Conservation (phyloP, 92 coral and sea anemone species). For the Actinernus sp. region DNA sequence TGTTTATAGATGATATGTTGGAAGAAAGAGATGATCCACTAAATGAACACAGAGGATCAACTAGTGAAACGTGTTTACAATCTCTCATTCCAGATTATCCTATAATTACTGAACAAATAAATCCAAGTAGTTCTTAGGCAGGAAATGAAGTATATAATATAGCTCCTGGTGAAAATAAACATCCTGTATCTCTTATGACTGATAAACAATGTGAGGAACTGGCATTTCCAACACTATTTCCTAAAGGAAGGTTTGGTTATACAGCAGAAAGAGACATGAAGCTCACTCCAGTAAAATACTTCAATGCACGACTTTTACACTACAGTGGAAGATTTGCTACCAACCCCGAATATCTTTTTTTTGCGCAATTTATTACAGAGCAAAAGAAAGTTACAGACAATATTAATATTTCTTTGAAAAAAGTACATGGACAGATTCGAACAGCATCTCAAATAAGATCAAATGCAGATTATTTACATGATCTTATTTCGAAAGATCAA, state of each 20-base stretch:
- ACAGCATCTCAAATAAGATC: conserved; percentile 62
- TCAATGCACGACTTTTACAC: conserved; percentile 52
- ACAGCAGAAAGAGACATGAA: conserved; percentile 27
- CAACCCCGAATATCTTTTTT: conserved; percentile 62
- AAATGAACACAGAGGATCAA: conserved; percentile 59
- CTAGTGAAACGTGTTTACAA: conserved; percentile 65
- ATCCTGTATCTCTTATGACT: conserved; percentile 55
- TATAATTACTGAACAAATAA: conserved; percentile 16
- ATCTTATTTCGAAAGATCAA: conserved; percentile 40
- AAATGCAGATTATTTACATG: conserved; percentile 33
- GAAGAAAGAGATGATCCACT: conserved; percentile 60
- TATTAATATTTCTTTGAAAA: conserved; percentile 54
- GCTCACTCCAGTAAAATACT: conserved; percentile 38
- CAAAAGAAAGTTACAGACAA: conserved; percentile 44
- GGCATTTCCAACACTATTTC: conserved; percentile 76
- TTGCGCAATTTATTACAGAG: conserved; percentile 66
- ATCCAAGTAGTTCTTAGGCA: conserved; percentile 7
- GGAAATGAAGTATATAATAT: conserved; percentile 57
- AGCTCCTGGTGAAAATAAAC: conserved; percentile 50
- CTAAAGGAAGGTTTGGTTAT: conserved; percentile 65
- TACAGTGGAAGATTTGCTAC: conserved; percentile 60
- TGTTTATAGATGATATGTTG: conserved; percentile 1
- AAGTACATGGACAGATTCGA: conserved; percentile 46
- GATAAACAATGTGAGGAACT: conserved; percentile 66
- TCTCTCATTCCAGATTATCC: conserved; percentile 60